Conservation (phyloP, 2,797 vertebrate genomes). For the Sylvia borin region DNA sequence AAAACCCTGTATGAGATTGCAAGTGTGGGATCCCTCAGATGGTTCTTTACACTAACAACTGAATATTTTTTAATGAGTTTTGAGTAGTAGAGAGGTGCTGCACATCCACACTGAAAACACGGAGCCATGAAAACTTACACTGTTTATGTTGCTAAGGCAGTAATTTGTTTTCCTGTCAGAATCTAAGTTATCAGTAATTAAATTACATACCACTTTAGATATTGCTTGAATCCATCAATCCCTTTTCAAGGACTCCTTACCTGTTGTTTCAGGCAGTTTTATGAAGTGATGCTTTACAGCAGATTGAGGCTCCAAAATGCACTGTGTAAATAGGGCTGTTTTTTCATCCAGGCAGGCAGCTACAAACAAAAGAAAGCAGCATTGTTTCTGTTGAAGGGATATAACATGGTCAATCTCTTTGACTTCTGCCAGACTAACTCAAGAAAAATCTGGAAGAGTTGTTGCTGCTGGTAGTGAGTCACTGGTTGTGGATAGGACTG, state of each 20-base stretch:
- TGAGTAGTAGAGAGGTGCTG: background rate
- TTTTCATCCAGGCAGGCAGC: background rate
- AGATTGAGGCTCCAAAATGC: background rate
- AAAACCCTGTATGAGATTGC: accelerated
- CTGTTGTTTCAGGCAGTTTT: background rate
- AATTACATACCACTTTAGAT: background rate
- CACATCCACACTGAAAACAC: too few relatives aligned
- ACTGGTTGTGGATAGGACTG: background rate
- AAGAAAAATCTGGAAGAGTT: background rate
- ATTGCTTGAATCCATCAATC: background rate
- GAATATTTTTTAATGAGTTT: background rate
- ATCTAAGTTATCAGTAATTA: background rate
- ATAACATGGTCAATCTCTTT: background rate
- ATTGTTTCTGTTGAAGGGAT: background rate
- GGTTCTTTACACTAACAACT: background rate
- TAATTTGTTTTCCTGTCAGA: background rate
- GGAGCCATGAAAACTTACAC: background rate
- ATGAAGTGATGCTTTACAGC: background rate
- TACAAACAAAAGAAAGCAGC: background rate
- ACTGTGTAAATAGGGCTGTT: background rate
- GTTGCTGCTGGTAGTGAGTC: background rate
- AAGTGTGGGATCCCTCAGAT: background rate
- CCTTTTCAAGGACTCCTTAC: background rate
- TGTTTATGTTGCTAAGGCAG: background rate
- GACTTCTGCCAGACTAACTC: background rate